Evolutionary conservation across 1,140 invertebrate species (phyloP).

Genomic region (Gonioctena quinquepunctata): DNA sequence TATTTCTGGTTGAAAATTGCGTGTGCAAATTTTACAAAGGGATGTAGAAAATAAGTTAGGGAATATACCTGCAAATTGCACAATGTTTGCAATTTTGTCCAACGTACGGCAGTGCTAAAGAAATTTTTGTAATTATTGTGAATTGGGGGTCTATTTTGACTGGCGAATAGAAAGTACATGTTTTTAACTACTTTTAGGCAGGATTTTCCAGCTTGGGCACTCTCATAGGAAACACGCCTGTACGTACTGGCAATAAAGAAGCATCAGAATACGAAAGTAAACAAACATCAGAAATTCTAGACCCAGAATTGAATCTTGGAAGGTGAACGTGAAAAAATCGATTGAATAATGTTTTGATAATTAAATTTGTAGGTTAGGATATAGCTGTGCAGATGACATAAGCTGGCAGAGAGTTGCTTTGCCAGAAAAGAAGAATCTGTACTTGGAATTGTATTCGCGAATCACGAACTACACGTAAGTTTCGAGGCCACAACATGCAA

Average conservation of each 20-base stretch:
- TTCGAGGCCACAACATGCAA: no score
- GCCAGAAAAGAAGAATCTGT: slow-evolving; percentile 63
- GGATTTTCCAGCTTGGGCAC: slow-evolving; percentile 43
- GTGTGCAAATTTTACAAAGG: no score
- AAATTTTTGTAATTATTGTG: no score
- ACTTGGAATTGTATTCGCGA: slow-evolving; percentile 59
- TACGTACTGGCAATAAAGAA: slow-evolving; percentile 41
- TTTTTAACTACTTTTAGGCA: no score
- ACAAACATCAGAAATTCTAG: slow-evolving; percentile 49
- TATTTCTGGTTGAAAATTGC: no score
- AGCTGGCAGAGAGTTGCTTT: slow-evolving; percentile 60
- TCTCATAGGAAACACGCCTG: slow-evolving; percentile 36
- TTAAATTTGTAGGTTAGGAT: slow-evolving; percentile 53
- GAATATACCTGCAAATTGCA: no score
- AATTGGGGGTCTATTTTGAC: no score
- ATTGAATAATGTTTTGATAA: background rate
- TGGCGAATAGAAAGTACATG: no score
- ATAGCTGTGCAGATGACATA: slow-evolving; percentile 57
- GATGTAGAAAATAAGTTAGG: no score
- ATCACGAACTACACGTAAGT: slow-evolving; percentile 62
- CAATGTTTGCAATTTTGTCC: no score
- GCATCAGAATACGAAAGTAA: slow-evolving; percentile 52
- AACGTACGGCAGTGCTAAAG: no score
- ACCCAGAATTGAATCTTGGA: slow-evolving; percentile 50
- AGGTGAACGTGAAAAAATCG: slow-evolving; percentile 24